Base-by-base conservation (phyloP, 2,797 vertebrate genomes). In the Mionectes olivaceus region DNA sequence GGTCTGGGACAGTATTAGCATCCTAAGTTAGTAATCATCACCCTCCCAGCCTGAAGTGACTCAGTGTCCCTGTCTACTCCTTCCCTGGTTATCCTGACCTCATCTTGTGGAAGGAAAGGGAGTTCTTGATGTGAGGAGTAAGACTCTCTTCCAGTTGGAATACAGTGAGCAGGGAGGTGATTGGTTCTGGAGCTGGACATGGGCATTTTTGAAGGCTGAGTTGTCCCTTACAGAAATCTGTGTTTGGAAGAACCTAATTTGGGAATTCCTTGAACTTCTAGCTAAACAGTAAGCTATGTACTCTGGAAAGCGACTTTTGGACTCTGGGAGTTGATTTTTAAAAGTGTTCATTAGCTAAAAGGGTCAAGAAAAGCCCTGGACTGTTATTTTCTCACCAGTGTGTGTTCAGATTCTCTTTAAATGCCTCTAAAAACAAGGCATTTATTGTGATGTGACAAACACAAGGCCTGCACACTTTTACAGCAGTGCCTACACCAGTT, bases 231-330 rank as follows among this genome's bases (percentile, higher is more conserved):
- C 5, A 65, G 49, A 73, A 68, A 47, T 60, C 75, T 47, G 9
- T 49, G 30, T 30, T 74, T 67, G 83, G 47, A 47, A 64, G 70
- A 7, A 39, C 30, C 52, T 76, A 37, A 27, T 5, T 47, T 35
- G 60, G 59, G 33, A 84, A 70, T 87, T 91, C 12, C 13, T 55
- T 70, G 86, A 91, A 70, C 64, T 88, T 73, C 52, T 53, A 28
- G 85, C 85, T 96, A 82, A 94, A 91, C 11, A 90, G 74, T 94
- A 79, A 93, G 37, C 87, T 59, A 2, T 56, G 87, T 86, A 18
- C 87, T 77, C 41, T 69, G 63, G 41, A 68, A 79, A 61, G 39
- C 0, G 49, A 90, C 93, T 95, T 90, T 94, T 93, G 95, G 74
- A 77, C 93, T 90, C 56, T 11, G n/a, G 73, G 79, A 23, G 86